Conservation (phyloP, 1,140 invertebrate genomes). For the Zaprionus taronus region DNA sequence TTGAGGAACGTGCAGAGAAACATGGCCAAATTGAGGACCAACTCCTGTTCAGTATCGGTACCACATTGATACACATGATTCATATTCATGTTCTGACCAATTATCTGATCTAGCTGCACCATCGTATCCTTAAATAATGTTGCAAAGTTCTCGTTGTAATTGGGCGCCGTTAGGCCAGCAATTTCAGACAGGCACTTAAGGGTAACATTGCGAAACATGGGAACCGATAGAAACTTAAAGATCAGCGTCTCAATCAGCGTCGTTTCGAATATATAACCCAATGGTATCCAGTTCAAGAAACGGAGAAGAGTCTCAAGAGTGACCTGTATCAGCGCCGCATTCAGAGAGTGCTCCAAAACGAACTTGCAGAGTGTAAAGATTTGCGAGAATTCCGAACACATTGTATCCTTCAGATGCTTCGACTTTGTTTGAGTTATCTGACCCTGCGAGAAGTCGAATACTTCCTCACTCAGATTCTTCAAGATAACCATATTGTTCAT, state of each 20-base stretch:
- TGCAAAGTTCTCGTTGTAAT: slow-evolving; percentile 97
- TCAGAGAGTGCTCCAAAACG: slow-evolving; percentile 99
- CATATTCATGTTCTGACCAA: slow-evolving; percentile 96
- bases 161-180: slow-evolving; percentile 93
- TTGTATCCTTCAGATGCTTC: slow-evolving; percentile 99
- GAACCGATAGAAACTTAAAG: slow-evolving; percentile 98
- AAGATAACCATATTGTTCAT: slow-evolving; percentile 99
- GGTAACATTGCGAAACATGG: slow-evolving; percentile 99
- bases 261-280: slow-evolving; percentile 99
- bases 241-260: slow-evolving; percentile 97
- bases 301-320: slow-evolving; percentile 98
- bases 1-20: slow-evolving; percentile 99
- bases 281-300: slow-evolving; percentile 99
- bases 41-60: slow-evolving; percentile 98
- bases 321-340: slow-evolving; percentile 96
- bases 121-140: slow-evolving; percentile 95
- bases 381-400: slow-evolving; percentile 99
- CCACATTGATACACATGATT: slow-evolving; percentile 96
- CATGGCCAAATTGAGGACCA: slow-evolving; percentile 99
- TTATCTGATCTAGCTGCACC: slow-evolving; percentile 95
- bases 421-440: slow-evolving; percentile 99
- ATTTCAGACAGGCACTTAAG: slow-evolving; percentile 99
- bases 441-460: slow-evolving; percentile 99
- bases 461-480: slow-evolving; percentile 98
- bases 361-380: slow-evolving; percentile 99